phyloP scores from a whole-genome alignment of 53 echinoderm and acorn worm genomes.

The Hippasteria phrygiana region DNA sequence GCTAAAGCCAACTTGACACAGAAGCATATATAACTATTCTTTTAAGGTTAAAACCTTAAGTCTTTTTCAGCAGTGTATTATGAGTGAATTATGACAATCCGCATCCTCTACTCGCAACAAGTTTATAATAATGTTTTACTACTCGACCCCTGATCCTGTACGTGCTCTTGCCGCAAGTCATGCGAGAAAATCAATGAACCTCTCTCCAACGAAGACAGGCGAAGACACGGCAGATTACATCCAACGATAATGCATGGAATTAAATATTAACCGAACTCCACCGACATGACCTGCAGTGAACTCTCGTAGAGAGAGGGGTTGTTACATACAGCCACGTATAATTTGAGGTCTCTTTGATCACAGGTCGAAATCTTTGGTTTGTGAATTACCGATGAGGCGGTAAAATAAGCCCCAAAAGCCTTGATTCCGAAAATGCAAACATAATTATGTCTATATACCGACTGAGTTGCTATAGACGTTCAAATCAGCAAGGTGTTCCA shows the following conservation, averaged over 20 bases:
- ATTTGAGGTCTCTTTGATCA: too few relatives aligned
- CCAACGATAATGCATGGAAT: slow-evolving; percentile 12
- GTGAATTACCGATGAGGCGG: too few relatives aligned
- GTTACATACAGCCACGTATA: neutral
- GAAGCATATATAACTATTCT: too few relatives aligned
- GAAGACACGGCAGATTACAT: slow-evolving; percentile 5
- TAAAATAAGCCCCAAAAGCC: too few relatives aligned
- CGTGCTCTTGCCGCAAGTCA: slow-evolving; percentile 2
- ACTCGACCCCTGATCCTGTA: neutral
- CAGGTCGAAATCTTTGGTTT: neutral
- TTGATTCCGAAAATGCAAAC: too few relatives aligned
- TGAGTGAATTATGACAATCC: neutral
- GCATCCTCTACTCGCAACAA: slow-evolving; percentile 29
- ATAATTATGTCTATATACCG: too few relatives aligned
- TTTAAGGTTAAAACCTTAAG: too few relatives aligned
- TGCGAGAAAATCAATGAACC: slow-evolving; percentile 43
- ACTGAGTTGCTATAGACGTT: too few relatives aligned
- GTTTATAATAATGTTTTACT: slow-evolving; percentile 21
- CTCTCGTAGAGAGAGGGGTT: neutral
- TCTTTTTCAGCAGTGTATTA: neutral
- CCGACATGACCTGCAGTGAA: slow-evolving; percentile 14
- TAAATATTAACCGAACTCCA: neutral
- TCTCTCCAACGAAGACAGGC: slow-evolving; percentile 16
- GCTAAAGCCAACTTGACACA: too few relatives aligned
- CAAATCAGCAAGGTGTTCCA: too few relatives aligned